Percentiles rank a stretch among this genome's conserved stretches.
phyloP scores from a whole-genome alignment of 2,888 invertebrate genomes.

The Zaprionus lineosus region DNA sequence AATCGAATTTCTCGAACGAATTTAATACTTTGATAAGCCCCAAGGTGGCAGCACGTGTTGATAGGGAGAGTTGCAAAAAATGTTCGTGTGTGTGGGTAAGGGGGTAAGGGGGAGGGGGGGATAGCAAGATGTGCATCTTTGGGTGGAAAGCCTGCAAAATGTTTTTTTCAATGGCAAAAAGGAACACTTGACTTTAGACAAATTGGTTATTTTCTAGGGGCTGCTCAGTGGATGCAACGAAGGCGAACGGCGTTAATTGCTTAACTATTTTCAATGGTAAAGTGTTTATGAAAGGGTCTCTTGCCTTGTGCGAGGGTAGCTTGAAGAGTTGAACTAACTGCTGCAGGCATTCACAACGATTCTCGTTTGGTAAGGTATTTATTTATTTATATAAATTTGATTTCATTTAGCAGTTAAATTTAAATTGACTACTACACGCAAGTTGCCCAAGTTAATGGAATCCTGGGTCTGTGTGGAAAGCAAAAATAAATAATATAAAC shows the following conservation, averaged over 20 bases:
- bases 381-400: constrained; percentile 46
- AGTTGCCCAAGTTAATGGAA: constrained; percentile 53
- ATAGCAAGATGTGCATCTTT: too few species aligned
- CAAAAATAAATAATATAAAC: constrained; percentile 56
- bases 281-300: too few species aligned
- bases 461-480: constrained; percentile 45
- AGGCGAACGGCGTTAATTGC: constrained; percentile 65
- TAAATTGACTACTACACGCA: constrained; percentile 72
- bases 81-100: too few species aligned
- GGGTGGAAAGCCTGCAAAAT: too few species aligned
- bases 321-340: too few species aligned
- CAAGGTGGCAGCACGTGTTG: too few species aligned
- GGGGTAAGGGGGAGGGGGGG: too few species aligned
- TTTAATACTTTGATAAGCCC: too few species aligned
- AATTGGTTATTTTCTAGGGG: constrained; percentile 32
- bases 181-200: constrained; percentile 24
- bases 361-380: not conserved
- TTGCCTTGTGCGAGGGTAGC: too few species aligned
- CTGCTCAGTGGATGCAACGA: constrained; percentile 35
- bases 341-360: too few species aligned
- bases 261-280: constrained; percentile 38
- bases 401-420: constrained; percentile 62
- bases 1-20: too few species aligned
- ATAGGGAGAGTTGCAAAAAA: too few species aligned
- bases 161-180: constrained; percentile 23